Conservation (phyloP, 2,888 invertebrate genomes). For the Hedya salicella region DNA sequence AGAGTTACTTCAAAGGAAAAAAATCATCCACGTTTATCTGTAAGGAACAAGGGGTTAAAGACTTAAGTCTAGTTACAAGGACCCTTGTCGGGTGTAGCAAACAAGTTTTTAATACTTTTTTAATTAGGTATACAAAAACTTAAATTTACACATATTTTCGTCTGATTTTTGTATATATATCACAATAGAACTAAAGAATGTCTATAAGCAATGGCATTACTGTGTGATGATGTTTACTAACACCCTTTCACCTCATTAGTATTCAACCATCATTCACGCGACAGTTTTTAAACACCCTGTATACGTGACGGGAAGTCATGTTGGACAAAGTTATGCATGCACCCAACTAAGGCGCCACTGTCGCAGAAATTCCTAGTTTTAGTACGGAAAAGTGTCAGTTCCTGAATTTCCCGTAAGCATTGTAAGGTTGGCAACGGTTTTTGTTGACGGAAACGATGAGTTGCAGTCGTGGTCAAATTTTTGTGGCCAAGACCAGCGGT, state of each 20-base stretch:
- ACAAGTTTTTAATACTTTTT: no score
- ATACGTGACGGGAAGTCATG: conserved; percentile 45
- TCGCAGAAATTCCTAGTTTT: neutral
- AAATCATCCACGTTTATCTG: no score
- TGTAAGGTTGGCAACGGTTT: neutral
- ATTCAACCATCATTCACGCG: conserved; percentile 1
- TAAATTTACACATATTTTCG: no score
- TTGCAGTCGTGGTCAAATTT: neutral
- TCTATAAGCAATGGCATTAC: neutral
- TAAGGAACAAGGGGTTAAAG: no score
- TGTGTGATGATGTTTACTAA: neutral
- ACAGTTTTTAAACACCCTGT: conserved; percentile 4
- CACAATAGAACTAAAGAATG: neutral
- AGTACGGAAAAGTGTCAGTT: conserved; percentile 1
- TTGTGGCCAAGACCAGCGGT: neutral
- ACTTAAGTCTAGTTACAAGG: no score
- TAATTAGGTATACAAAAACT: no score
- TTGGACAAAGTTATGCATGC: conserved; percentile 19
- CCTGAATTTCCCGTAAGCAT: neutral
- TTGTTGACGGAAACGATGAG: conserved; percentile 10
- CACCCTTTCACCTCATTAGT: conserved; percentile 17
- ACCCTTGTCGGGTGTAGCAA: no score
- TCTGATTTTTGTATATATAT: no score
- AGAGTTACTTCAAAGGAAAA: no score
- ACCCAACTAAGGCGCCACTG: neutral